Conservation (phyloP, 2,888 invertebrate genomes). For the Protodeltote pygarga region DNA sequence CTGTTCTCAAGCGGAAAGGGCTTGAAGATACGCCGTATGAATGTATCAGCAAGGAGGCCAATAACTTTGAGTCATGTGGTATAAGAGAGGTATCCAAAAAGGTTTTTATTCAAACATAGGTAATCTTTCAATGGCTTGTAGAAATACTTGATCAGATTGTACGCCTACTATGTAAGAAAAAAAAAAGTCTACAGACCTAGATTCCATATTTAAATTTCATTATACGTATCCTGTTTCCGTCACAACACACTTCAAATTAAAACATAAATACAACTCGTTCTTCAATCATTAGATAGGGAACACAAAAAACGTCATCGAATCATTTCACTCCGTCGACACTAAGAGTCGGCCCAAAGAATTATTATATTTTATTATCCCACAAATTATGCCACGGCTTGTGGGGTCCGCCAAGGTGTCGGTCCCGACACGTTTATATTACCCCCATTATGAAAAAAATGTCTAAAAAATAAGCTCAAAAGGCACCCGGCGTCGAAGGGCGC, state of each 20-base stretch:
- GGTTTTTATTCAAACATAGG: no score
- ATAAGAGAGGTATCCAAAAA: no score
- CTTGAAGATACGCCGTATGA: constrained; percentile 19
- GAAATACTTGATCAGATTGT: no score
- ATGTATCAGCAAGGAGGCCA: no score
- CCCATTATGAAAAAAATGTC: constrained; percentile 74
- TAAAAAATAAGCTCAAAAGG: constrained; percentile 73
- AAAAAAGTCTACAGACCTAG: constrained; percentile 10
- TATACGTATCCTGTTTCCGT: constrained; percentile 32
- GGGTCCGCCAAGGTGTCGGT: constrained; percentile 84
- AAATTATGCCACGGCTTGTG: constrained; percentile 80
- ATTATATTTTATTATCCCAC: constrained; percentile 83
- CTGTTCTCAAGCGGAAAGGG: constrained; percentile 11
- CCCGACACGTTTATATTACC: constrained; percentile 83
- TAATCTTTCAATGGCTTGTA: no score
- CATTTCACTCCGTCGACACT: constrained; percentile 56
- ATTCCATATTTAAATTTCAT: constrained; percentile 32
- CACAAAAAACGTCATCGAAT: constrained; percentile 52
- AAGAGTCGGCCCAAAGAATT: constrained; percentile 60
- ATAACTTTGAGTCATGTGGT: no score
- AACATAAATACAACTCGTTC: constrained; percentile 52
- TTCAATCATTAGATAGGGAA: constrained; percentile 45
- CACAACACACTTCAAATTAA: constrained; percentile 48
- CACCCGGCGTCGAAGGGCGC: constrained; percentile 59
- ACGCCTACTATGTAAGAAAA: no score